Conservation (phyloP, 2,113 vertebrate genomes). For the Gobio gobio region DNA sequence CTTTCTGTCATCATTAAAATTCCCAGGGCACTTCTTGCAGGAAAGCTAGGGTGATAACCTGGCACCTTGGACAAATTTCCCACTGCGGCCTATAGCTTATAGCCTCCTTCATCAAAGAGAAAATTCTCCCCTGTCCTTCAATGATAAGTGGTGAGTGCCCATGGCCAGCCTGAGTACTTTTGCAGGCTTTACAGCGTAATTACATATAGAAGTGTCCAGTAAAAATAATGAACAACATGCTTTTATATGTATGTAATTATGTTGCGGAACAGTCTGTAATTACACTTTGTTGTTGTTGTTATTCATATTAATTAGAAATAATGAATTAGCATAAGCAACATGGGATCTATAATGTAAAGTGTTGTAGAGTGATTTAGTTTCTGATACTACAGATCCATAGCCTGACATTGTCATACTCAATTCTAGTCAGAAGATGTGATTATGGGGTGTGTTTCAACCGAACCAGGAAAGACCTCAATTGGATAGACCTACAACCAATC, state of each 20-base stretch:
- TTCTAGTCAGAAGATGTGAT: no score
- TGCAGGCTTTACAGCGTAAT: slow-evolving; percentile 9
- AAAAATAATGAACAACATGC: slow-evolving; percentile 28
- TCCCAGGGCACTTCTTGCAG: slow-evolving; percentile 35
- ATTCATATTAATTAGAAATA: slow-evolving; percentile 14
- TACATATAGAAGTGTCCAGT: neutral
- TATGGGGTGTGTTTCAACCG: no score
- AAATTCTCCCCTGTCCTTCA: slow-evolving; percentile 18
- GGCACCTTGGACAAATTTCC: slow-evolving; percentile 30
- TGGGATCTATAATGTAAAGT: slow-evolving; percentile 11
- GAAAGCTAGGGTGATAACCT: slow-evolving; percentile 28
- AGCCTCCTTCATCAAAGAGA: slow-evolving; percentile 33
- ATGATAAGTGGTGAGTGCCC: slow-evolving; percentile 17
- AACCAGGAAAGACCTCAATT: no score
- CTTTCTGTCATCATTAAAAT: slow-evolving; percentile 24
- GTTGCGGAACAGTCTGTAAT: slow-evolving; percentile 9
- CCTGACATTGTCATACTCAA: no score
- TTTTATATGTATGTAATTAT: slow-evolving; percentile 19
- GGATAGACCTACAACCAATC: no score
- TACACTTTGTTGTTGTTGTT: slow-evolving; percentile 19
- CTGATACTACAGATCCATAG: neutral
- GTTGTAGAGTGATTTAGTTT: slow-evolving; percentile 2
- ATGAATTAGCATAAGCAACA: slow-evolving; percentile 22
- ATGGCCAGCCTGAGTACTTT: slow-evolving; percentile 4
- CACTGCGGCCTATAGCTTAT: slow-evolving; percentile 23